Evolutionary conservation across 2,888 invertebrate genomes (phyloP), one percentile per base, ranked within the genome.

Genomic region (Geophilus truncorum): DNA sequence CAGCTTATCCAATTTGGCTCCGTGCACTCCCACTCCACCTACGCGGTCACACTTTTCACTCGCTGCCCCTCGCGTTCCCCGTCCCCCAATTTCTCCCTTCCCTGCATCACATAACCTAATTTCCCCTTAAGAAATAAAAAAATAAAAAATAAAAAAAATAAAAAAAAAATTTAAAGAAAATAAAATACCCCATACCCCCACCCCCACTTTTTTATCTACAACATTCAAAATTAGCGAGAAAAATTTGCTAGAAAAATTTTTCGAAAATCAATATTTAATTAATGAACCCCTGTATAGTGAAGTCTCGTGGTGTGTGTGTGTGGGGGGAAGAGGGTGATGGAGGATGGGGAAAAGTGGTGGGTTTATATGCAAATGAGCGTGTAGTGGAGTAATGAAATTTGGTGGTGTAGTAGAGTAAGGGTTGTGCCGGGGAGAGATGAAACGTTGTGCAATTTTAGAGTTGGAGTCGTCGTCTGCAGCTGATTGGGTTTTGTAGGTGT

Each of bases 1-100:
- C 62, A 62, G 62, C 62, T 62, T 62, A 62, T 62, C 62, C 62
- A 62, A 62, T 62, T 62, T 62, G 62, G 62, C 62, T 62, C 62
- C 62, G 7, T 62, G 62, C 25, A 25, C 62, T 62, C 62, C 62
- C 62, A 62, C 62, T 62, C 62, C 62, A 62, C 62, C 62, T 25
- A 62, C 62, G 62, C 62, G 62, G 62, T 62, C 62, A 57, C 57
- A 57, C 57, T 57, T 57, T 40, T 57, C 57, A 57, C 57, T 57
- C 21, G 57, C 57, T 23, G 25, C 21, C 18, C 57, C 57, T 32
- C 32, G 32, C 9, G n/a, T n/a, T n/a, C n/a, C 57, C 57, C 57
- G 23, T 57, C 57, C 57, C 57, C 12, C 25, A 18, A 23, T 21
- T 57, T 57, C 12, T 21, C 7, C 25, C 21, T 6, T 23, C 21